Evolutionary conservation across 37 sponge, comb jelly and placozoan species (phyloP).

Genomic region (Eunapius fragilis): DNA sequence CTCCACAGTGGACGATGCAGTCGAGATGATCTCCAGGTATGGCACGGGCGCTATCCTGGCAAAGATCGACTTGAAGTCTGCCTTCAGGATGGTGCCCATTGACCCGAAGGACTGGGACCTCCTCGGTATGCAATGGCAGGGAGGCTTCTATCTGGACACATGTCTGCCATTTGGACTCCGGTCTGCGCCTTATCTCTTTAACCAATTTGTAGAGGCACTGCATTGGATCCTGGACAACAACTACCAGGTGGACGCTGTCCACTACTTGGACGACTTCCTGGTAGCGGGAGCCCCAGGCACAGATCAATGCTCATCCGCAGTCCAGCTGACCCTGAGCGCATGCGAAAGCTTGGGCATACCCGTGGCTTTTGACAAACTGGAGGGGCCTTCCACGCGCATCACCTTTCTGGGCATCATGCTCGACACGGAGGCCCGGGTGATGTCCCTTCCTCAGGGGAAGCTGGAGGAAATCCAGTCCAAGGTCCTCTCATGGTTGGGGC

Average conservation of each 20-base stretch:
- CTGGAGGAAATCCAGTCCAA: neutral
- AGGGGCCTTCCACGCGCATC: conserved; percentile 17
- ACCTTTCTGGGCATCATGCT: conserved; percentile 20
- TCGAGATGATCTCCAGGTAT: neutral
- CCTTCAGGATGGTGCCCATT: conserved; percentile 23
- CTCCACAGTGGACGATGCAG: conserved; percentile 18
- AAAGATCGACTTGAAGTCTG: conserved; percentile 21
- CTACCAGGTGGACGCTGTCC: neutral
- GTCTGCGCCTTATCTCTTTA: conserved; percentile 23
- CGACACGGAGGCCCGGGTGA: conserved; percentile 1
- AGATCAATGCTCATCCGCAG: neutral
- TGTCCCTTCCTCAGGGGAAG: conserved; percentile 18
- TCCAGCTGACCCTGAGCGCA: neutral
- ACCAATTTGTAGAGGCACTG: conserved; percentile 16
- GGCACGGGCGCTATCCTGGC: conserved; percentile 9
- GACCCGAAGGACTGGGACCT: conserved; percentile 25
- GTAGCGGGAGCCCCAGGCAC: neutral
- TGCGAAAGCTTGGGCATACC: conserved; percentile 1
- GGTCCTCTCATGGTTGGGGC: neutral
- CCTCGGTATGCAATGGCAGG: conserved; percentile 35
- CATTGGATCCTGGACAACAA: conserved; percentile 22
- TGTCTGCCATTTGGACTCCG: conserved; percentile 36
- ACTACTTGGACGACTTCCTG: conserved; percentile 27
- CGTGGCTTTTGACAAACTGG: conserved; percentile 5
- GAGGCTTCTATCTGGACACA: conserved; percentile 14